Conservation (phyloP, 2,113 vertebrate species). For the Struthidea cinerea region DNA sequence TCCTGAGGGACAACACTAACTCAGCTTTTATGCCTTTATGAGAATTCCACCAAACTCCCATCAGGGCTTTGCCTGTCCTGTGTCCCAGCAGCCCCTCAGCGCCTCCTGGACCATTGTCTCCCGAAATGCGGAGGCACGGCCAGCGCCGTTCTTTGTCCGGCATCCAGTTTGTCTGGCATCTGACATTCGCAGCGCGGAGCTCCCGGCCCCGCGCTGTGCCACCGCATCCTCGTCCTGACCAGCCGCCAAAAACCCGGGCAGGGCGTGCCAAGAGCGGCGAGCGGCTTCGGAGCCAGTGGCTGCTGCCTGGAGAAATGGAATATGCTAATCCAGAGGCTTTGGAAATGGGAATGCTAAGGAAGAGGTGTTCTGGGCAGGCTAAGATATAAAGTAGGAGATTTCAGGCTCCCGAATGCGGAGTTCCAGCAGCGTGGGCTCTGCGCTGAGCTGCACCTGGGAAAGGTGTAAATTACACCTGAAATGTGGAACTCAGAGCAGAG, state of each 20-base stretch:
- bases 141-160: conserved; percentile 40
- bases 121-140: neutral
- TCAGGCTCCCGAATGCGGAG: neutral
- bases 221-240: neutral
- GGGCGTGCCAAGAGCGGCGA: neutral
- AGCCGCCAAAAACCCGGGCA: neutral
- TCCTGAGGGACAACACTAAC: neutral
- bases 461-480: rapidly evolving
- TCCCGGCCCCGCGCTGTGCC: neutral
- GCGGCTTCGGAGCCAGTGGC: neutral
- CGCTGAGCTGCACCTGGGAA: neutral
- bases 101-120: neutral
- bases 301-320: neutral
- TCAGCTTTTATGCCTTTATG: neutral
- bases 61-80: neutral
- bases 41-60: neutral
- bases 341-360: rapidly evolving
- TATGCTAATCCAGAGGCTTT: neutral
- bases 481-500: neutral
- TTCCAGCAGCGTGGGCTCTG: neutral
- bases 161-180: conserved; percentile 45
- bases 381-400: neutral
- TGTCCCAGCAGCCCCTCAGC: neutral
- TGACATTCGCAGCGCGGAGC: conserved; percentile 56
- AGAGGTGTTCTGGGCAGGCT: neutral